phyloP scores from a whole-genome alignment of 2,888 invertebrate genomes.

The Acanthopleura granulata region DNA sequence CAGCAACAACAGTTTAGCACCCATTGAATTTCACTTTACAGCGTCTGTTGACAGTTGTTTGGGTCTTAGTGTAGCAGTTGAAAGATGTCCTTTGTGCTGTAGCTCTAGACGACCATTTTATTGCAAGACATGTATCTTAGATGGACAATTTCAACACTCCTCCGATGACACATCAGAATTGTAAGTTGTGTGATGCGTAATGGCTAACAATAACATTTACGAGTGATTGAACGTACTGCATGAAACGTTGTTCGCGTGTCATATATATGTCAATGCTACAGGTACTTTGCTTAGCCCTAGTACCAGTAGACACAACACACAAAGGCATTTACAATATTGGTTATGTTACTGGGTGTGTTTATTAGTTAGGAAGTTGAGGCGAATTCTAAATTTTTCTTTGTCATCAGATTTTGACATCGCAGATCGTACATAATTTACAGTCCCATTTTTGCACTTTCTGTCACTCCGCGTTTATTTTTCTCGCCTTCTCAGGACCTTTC shows the following conservation, averaged over 20 bases:
- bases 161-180: conserved; percentile 13
- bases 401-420: not conserved
- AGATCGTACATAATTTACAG: too few relatives aligned
- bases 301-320: too few relatives aligned
- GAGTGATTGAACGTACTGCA: too few relatives aligned
- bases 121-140: conserved; percentile 49
- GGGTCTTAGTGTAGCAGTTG: conserved; percentile 50
- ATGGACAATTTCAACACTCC: conserved; percentile 51
- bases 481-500: too few relatives aligned
- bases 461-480: too few relatives aligned
- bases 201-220: too few relatives aligned
- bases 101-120: conserved; percentile 48
- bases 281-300: too few relatives aligned
- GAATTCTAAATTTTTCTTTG: not conserved
- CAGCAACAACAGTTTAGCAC: conserved; percentile 31
- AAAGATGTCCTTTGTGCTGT: conserved; percentile 55
- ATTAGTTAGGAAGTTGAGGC: conserved; percentile 9
- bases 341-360: too few relatives aligned
- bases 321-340: too few relatives aligned
- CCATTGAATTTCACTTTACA: conserved; percentile 36
- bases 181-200: conserved; percentile 8
- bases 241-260: too few relatives aligned
- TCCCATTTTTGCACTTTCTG: too few relatives aligned
- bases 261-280: too few relatives aligned
- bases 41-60: conserved; percentile 40